phyloP scores from a whole-genome alignment of 2,797 vertebrate species.

The Petrocephalus schoutedeni region DNA sequence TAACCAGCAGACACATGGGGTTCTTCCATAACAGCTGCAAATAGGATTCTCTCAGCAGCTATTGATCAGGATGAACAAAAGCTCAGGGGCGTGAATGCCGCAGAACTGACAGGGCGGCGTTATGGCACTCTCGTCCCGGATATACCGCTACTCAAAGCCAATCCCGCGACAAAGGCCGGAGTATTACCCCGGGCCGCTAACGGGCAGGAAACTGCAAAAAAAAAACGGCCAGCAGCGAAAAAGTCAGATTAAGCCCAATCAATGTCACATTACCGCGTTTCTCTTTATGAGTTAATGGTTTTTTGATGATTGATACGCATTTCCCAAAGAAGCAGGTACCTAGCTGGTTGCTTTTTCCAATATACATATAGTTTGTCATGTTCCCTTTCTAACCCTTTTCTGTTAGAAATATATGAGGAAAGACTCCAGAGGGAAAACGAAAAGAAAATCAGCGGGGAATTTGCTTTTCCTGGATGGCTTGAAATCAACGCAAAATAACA shows the following conservation, averaged over 20 bases:
- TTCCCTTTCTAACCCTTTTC: background rate
- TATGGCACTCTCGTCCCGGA: background rate
- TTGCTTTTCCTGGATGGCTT: background rate
- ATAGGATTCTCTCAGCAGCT: background rate
- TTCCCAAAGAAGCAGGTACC: background rate
- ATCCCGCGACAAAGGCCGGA: background rate
- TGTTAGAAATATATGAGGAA: background rate
- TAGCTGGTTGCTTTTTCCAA: background rate
- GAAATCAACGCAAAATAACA: background rate
- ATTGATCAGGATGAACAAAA: background rate
- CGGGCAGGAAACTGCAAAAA: background rate
- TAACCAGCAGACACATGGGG: background rate
- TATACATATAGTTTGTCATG: background rate
- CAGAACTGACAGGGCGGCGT: background rate
- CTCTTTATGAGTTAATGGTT: background rate
- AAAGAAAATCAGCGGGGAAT: background rate
- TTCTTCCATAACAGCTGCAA: background rate
- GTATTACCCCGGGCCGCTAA: background rate
- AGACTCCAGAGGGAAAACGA: background rate
- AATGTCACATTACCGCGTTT: constrained; percentile 7
- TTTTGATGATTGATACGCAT: constrained; percentile 1
- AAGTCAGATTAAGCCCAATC: background rate
- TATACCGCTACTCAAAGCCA: background rate
- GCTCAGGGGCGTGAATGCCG: background rate
- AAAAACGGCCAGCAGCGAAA: background rate